Evolutionary conservation across 2,113 vertebrate species (phyloP).

Genomic region (Solea senegalensis): DNA sequence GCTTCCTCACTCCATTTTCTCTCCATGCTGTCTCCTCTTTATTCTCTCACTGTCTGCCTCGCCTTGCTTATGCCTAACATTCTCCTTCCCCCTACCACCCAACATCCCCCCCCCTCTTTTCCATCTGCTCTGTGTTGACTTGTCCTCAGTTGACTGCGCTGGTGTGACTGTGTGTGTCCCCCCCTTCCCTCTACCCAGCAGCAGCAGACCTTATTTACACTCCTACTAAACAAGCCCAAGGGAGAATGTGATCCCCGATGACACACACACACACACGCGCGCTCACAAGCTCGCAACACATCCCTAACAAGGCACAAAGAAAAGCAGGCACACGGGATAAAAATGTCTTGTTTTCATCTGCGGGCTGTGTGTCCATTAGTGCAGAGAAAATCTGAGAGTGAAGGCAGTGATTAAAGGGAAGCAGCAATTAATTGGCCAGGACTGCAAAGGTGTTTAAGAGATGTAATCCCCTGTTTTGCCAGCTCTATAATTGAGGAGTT

Average conservation of each 20-base stretch:
- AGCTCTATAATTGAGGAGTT: conserved; percentile 74
- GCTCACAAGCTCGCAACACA: conserved; percentile 51
- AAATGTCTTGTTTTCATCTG: conserved; percentile 33
- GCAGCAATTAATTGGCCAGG: conserved; percentile 67
- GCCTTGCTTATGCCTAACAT: conserved; percentile 26
- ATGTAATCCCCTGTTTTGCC: conserved; percentile 63
- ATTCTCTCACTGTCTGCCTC: conserved; percentile 27
- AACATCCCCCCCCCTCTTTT: conserved; percentile 6
- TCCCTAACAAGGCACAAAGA: conserved; percentile 69
- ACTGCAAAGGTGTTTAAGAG: conserved; percentile 75
- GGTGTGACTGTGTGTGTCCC: conserved; percentile 43
- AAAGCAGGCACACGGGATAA: conserved; percentile 26
- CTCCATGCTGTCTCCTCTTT: conserved; percentile 19
- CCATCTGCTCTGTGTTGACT: conserved; percentile 63
- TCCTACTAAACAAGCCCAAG: conserved; percentile 70
- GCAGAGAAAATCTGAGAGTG: conserved; percentile 37
- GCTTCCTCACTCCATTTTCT: conserved; percentile 39
- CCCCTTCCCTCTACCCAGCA: conserved; percentile 7
- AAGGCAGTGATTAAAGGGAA: conserved; percentile 64
- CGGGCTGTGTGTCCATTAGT: conserved; percentile 51
- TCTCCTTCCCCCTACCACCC: conserved; percentile 21
- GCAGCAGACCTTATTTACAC: conserved; percentile 76
- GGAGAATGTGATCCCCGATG: conserved; percentile 72
- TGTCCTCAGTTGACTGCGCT: conserved; percentile 65
- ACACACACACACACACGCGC: conserved; percentile 39